phyloP scores from a whole-genome alignment of 2,888 invertebrate species.

The Drosophila stalkeri region DNA sequence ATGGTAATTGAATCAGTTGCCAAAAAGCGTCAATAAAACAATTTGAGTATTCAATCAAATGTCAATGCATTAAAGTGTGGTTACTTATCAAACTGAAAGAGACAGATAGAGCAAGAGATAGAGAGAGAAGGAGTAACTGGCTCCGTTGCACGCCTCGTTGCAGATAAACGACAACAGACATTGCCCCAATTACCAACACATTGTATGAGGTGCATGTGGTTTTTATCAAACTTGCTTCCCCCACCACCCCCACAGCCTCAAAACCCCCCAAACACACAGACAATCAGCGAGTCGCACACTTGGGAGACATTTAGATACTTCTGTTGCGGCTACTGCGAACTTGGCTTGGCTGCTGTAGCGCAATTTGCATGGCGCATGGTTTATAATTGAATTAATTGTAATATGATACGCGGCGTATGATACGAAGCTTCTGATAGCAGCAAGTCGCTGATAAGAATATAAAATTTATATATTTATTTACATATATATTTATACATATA shows the following conservation, averaged over 20 bases:
- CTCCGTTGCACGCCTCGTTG: slow-evolving; percentile 29
- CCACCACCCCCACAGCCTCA: not conserved
- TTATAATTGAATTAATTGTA: slow-evolving; percentile 76
- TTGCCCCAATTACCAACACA: slow-evolving; percentile 68
- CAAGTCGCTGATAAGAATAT: slow-evolving; percentile 38
- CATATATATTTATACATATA: not conserved
- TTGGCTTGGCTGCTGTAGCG: slow-evolving; percentile 23
- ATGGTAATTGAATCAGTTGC: slow-evolving; percentile 27
- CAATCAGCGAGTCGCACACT: not conserved
- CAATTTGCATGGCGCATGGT: slow-evolving; percentile 49
- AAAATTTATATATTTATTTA: not conserved
- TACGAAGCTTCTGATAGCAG: slow-evolving; percentile 30
- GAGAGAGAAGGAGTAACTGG: slow-evolving; percentile 2
- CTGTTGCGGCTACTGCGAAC: slow-evolving; percentile 22
- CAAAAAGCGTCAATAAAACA: slow-evolving; percentile 39
- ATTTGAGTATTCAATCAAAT: slow-evolving; percentile 62
- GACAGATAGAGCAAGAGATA: slow-evolving; percentile 12
- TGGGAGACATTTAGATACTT: slow-evolving; percentile 34
- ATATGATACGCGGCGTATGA: slow-evolving; percentile 57
- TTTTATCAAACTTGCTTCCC: slow-evolving; percentile 37
- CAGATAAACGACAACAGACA: slow-evolving; percentile 56
- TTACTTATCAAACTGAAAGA: slow-evolving; percentile 46
- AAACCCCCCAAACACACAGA: not conserved
- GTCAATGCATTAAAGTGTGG: slow-evolving; percentile 45
- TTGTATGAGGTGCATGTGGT: slow-evolving; percentile 26